phyloP scores from a whole-genome alignment of 2,888 invertebrate species.

The Taenaris catops region DNA sequence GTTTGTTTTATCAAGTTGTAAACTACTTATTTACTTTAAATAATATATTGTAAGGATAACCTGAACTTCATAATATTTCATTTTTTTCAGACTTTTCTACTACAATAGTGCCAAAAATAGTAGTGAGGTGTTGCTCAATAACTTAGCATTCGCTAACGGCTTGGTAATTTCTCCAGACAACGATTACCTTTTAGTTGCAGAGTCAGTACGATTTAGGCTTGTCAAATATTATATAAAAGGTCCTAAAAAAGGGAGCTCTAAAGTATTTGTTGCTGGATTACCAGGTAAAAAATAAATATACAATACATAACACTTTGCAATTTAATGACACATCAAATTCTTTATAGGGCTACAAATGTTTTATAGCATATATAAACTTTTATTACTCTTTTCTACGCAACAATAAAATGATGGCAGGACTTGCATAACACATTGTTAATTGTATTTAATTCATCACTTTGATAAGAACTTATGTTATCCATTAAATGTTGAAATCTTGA shows the following conservation, averaged over 20 bases:
- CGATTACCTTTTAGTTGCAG: slow-evolving; percentile 89
- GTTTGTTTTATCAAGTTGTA: too few relatives aligned
- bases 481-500: too few relatives aligned
- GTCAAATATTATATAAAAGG: slow-evolving; percentile 90
- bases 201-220: slow-evolving; percentile 84
- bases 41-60: too few relatives aligned
- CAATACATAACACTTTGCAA: too few relatives aligned
- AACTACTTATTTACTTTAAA: neutral
- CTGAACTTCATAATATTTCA: neutral
- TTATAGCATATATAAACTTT: too few relatives aligned
- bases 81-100: slow-evolving; percentile 84
- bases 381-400: too few relatives aligned
- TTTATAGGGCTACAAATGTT: too few relatives aligned
- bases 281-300: slow-evolving; percentile 83
- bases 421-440: too few relatives aligned
- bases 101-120: slow-evolving; percentile 89
- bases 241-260: slow-evolving; percentile 86
- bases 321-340: too few relatives aligned
- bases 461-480: too few relatives aligned
- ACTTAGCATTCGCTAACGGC: slow-evolving; percentile 94
- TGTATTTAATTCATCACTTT: too few relatives aligned
- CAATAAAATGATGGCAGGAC: too few relatives aligned
- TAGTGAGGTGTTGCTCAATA: slow-evolving; percentile 86
- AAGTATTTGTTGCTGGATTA: slow-evolving; percentile 89
- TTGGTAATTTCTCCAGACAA: slow-evolving; percentile 89